A percentile compares a stretch with the other conserved stretches of the same genome.
These are phyloP conservation scores for Aleiodes leptofemur DNA, from an alignment of 2,888 invertebrate species.

Conservation along the genomic window DNA sequence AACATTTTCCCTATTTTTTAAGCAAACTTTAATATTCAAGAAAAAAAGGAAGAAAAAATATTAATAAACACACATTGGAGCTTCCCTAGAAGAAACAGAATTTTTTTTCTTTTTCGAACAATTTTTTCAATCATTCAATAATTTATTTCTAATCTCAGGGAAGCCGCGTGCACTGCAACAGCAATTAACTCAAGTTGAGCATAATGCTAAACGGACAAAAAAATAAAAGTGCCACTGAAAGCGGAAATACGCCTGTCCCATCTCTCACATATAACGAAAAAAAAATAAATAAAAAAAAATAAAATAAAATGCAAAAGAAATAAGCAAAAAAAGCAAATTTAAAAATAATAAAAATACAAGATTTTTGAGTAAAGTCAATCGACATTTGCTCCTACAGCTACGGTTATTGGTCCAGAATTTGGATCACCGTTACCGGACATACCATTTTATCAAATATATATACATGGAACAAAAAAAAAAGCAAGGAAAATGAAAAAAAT, in stretches of 20 bases:
- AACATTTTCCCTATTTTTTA: neutral
- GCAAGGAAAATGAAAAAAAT: neutral
- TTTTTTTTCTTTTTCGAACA: neutral
- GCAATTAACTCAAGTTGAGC: constrained; percentile 71
- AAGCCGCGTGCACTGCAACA: constrained; percentile 72
- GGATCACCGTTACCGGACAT: constrained; percentile 64
- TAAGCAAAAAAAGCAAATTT: constrained; percentile 31
- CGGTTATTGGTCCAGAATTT: constrained; percentile 45
- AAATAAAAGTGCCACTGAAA: constrained; percentile 68
- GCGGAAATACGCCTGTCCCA: constrained; percentile 60
- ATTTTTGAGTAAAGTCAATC: constrained; percentile 4
- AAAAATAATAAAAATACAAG: constrained; percentile 15
- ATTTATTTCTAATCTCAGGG: constrained; percentile 58
- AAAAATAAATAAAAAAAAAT: constrained; percentile 41
- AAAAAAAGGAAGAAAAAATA: neutral
- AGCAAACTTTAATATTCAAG: neutral
- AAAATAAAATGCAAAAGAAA: constrained; percentile 55
- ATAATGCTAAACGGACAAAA: constrained; percentile 69
- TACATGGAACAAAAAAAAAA: neutral
- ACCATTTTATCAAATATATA: constrained; percentile 54
- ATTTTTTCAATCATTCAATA: constrained; percentile 7
- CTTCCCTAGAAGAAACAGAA: neutral
- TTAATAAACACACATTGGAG: constrained; percentile 17
- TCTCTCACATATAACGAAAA: constrained; percentile 63
- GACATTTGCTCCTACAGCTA: neutral